These are phyloP conservation scores for Flexamia atlantica DNA, from an alignment of 2,888 invertebrate genomes.

Conservation along the genomic window DNA sequence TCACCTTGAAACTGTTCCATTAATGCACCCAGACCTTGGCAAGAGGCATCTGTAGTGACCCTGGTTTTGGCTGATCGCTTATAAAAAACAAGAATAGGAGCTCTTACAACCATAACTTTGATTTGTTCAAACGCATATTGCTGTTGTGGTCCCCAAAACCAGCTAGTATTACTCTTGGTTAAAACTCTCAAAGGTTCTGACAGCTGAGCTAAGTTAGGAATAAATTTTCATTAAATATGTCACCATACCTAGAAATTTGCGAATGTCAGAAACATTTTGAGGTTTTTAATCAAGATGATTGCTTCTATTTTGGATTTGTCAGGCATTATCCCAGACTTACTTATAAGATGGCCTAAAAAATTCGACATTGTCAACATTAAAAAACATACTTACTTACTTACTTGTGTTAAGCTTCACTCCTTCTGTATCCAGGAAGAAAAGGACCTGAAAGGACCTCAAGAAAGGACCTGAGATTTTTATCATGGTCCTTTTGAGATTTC, in stretches of 20 bases:
- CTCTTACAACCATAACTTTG: constrained; percentile 44
- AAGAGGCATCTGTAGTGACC: constrained; percentile 70
- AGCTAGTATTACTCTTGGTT: constrained; percentile 1
- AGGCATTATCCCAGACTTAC: constrained; percentile 7
- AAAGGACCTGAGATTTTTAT: too few relatives aligned
- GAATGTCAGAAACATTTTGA: constrained; percentile 2
- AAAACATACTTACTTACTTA: too few relatives aligned
- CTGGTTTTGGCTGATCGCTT: constrained; percentile 60
- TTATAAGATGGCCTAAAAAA: constrained; percentile 14
- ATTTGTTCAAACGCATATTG: constrained; percentile 59
- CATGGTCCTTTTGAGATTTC: too few relatives aligned
- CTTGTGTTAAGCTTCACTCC: constrained; percentile 9
- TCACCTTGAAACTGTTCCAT: constrained; percentile 69
- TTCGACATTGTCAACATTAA: not conserved
- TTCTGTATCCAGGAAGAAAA: too few relatives aligned
- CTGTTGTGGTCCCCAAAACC: constrained; percentile 43
- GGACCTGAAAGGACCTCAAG: too few relatives aligned
- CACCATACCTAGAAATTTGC: constrained; percentile 16
- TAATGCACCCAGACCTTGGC: constrained; percentile 69
- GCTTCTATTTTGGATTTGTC: constrained; percentile 19
- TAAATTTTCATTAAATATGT: constrained; percentile 21
- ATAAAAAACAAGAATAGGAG: constrained; percentile 35
- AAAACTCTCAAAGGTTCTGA: constrained; percentile 22
- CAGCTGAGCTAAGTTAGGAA: constrained; percentile 17
- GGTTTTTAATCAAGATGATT: not conserved